A percentile compares a stretch with the other conserved stretches of the same genome.
phyloP scores from a whole-genome alignment of 2,888 invertebrate genomes.

The Rhingia campestris region DNA sequence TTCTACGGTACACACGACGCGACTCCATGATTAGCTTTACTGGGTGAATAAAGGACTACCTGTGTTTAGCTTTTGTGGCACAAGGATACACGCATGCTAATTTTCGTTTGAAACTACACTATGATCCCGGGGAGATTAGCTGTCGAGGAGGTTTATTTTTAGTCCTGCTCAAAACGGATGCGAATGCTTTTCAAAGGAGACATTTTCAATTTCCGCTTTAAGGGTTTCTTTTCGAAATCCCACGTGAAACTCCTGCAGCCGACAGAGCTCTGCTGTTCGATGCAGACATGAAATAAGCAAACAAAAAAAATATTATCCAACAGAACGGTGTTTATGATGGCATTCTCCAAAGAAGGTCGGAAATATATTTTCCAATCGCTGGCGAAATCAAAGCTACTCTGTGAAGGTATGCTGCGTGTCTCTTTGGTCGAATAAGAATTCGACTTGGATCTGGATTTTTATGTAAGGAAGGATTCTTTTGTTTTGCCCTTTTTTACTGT shows the following conservation, averaged over 20 bases:
- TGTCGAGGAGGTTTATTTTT: slow-evolving; percentile 23
- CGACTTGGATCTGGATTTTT: slow-evolving; percentile 25
- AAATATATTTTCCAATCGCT: slow-evolving; percentile 59
- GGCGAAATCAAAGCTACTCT: slow-evolving; percentile 51
- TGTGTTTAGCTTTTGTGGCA: slow-evolving; percentile 3
- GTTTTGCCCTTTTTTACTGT: slow-evolving; percentile 37
- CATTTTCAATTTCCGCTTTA: slow-evolving; percentile 77
- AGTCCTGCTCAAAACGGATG: slow-evolving; percentile 11
- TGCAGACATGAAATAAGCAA: slow-evolving; percentile 46
- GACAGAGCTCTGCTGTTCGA: slow-evolving; percentile 20
- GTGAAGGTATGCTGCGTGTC: slow-evolving; percentile 31
- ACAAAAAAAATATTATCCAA: slow-evolving; percentile 2
- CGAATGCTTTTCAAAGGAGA: slow-evolving; percentile 75
- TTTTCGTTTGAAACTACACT: neutral
- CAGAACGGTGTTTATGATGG: slow-evolving; percentile 54
- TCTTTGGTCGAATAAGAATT: slow-evolving; percentile 28
- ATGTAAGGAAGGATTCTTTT: slow-evolving; percentile 32
- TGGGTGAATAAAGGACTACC: neutral
- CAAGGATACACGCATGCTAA: slow-evolving; percentile 8
- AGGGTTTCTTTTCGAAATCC: slow-evolving; percentile 18
- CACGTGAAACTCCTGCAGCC: slow-evolving; percentile 36
- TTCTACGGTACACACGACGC: no score
- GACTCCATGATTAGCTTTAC: no score
- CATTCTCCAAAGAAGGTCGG: slow-evolving; percentile 33
- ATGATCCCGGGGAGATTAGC: slow-evolving; percentile 32